Evolutionary conservation across 2,797 vertebrate genomes (phyloP), one percentile per base, ranked within the genome.

Genomic region (Rhyacichthys aspro): DNA sequence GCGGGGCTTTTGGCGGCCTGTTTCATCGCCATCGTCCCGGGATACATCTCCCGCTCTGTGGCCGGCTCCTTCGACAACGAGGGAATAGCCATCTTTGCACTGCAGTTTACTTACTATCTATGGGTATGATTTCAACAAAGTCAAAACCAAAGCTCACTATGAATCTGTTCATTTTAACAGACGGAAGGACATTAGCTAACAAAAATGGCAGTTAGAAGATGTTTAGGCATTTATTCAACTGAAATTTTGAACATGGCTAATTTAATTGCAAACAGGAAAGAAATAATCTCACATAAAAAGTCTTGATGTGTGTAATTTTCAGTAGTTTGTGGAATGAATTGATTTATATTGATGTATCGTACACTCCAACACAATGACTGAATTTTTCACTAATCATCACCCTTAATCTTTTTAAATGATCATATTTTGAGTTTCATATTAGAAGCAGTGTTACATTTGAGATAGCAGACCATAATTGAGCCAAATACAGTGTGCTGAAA

Each of bases 81-180:
- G 93, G 95, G 95, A 91, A 96, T 97, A 74, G 95, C 95, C 87
- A 97, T 97, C 91, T 97, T 97, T 88, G 95, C 95, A 80, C 92
- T 96, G 87, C 95, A 96, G 88, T 96, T 96, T 90, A 96, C 95
- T 45, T 96, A 96, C 90, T 96, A 96, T 85, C 93, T 96, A 72
- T 96, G 95, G 95, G 95, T 96, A 90, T 92, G 95, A 28, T 28
- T 4, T 5, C 23, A 28, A 3, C 4, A 28, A 28, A 28, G 3
- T 6, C 23, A 5, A 5, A 28, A 28, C 23, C 23, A 28, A 28
- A 28, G 2, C 4, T 6, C 23, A 2, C 7, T 28, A 28, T 6
- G 7, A 3, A 28, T 28, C 2, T 28, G 4, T 28, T 28, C 23
- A 28, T 28, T 28, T 28, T 28, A 3, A 28, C 23, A 28, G n/a